phyloP scores from a whole-genome alignment of 2,797 vertebrate genomes.

The Lutjanus campechanus region DNA sequence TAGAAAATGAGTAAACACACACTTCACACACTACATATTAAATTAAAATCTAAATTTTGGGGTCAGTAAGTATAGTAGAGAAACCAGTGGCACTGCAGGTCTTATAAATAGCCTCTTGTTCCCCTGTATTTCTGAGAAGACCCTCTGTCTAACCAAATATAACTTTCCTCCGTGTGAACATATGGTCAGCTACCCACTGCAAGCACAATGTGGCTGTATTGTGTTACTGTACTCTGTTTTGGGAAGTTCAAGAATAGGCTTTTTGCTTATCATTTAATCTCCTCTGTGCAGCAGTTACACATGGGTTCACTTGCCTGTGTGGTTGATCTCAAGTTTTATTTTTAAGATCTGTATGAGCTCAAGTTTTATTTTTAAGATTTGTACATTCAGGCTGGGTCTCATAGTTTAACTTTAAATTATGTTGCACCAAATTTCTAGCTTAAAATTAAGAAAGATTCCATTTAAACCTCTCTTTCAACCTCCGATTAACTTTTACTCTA shows the following conservation, averaged over 20 bases:
- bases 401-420: too few relatives aligned
- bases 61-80: background rate
- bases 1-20: background rate
- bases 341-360: conserved; percentile 13
- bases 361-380: background rate
- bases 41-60: background rate
- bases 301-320: conserved; percentile 49
- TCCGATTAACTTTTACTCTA: too few relatives aligned
- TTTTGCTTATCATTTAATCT: conserved; percentile 67
- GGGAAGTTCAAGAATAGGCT: conserved; percentile 82
- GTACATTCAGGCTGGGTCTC: too few relatives aligned
- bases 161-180: conserved; percentile 58
- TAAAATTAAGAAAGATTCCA: too few relatives aligned
- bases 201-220: conserved; percentile 37
- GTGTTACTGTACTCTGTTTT: conserved; percentile 70
- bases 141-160: conserved; percentile 57
- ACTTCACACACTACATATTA: background rate
- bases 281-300: conserved; percentile 62
- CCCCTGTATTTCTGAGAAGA: conserved; percentile 69
- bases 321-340: conserved; percentile 21
- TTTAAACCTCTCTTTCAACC: too few relatives aligned
- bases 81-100: background rate
- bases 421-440: too few relatives aligned
- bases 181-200: conserved; percentile 33
- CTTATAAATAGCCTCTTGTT: conserved; percentile 56